These are phyloP conservation scores for Agapostemon virescens DNA, from an alignment of 2,888 invertebrate species.

Conservation along the genomic window DNA sequence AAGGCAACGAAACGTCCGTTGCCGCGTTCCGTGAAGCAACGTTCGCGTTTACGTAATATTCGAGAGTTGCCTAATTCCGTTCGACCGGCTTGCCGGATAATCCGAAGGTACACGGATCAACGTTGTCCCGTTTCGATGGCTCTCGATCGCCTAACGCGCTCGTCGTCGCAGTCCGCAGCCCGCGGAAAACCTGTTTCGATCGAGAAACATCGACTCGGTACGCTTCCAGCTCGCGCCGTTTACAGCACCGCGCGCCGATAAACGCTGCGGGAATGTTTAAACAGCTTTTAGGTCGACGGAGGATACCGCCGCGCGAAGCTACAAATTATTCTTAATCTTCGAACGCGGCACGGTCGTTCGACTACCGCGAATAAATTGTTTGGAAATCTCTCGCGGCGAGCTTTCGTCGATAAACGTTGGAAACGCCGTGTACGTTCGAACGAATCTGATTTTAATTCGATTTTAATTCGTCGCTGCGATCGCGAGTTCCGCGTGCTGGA, in stretches of 20 bases:
- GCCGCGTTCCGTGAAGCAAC: background rate
- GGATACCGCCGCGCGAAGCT: background rate
- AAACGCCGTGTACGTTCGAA: too few species aligned
- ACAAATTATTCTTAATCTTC: background rate
- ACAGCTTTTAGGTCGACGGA: background rate
- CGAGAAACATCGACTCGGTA: background rate
- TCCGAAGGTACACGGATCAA: background rate
- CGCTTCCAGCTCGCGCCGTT: background rate
- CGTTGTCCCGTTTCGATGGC: background rate
- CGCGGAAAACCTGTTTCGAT: conserved; percentile 7
- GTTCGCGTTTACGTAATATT: conserved; percentile 24
- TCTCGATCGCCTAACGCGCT: background rate
- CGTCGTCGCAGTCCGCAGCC: background rate
- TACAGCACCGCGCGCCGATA: background rate
- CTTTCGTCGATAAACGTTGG: background rate
- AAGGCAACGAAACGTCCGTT: conserved; percentile 45
- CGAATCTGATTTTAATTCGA: too few species aligned
- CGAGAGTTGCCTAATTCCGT: conserved; percentile 30
- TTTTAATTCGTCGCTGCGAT: background rate
- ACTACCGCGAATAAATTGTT: background rate
- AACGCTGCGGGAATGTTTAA: background rate
- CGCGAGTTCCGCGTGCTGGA: too few species aligned
- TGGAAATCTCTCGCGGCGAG: background rate
- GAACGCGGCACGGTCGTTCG: background rate
- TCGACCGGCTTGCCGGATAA: conserved; percentile 20